Conservation (phyloP, 1,140 invertebrate species). For the Drosophila prosaltans region DNA sequence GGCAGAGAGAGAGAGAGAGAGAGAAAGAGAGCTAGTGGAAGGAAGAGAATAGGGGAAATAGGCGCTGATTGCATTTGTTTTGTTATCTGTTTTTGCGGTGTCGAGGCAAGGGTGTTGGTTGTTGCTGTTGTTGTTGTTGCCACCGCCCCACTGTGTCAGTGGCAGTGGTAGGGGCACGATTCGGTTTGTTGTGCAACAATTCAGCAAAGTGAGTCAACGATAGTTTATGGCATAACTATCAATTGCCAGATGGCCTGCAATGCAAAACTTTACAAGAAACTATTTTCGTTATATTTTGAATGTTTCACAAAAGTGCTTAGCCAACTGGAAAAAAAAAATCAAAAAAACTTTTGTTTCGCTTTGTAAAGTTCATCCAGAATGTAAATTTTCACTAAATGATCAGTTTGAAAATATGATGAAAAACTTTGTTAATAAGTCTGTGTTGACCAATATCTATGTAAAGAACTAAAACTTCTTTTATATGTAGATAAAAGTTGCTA, state of each 20-base stretch:
- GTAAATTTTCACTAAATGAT: background rate
- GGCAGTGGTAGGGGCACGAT: background rate
- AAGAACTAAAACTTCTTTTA: too few species aligned
- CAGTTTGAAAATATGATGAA: background rate
- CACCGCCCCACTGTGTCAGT: background rate
- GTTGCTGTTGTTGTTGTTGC: background rate
- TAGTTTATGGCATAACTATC: slow-evolving; percentile 65
- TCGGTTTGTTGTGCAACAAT: slow-evolving; percentile 54
- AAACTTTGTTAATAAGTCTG: background rate
- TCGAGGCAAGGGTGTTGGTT: background rate
- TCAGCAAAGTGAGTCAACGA: slow-evolving; percentile 39
- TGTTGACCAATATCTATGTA: background rate
- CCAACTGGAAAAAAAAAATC: background rate
- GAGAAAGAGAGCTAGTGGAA: background rate
- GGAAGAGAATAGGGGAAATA: background rate
- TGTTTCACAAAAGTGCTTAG: slow-evolving; percentile 9
- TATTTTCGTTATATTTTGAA: slow-evolving; percentile 6
- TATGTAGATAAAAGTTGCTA: too few species aligned
- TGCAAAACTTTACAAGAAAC: slow-evolving; percentile 33
- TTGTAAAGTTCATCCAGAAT: background rate
- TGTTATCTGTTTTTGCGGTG: slow-evolving; percentile 27
- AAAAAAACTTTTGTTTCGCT: background rate
- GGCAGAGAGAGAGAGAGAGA: background rate
- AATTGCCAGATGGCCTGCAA: slow-evolving; percentile 42
- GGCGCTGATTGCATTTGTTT: slow-evolving; percentile 73